Evolutionary conservation across 2,888 invertebrate species (phyloP), one percentile per base, ranked within the genome.

Genomic region (Proisotoma minuta): DNA sequence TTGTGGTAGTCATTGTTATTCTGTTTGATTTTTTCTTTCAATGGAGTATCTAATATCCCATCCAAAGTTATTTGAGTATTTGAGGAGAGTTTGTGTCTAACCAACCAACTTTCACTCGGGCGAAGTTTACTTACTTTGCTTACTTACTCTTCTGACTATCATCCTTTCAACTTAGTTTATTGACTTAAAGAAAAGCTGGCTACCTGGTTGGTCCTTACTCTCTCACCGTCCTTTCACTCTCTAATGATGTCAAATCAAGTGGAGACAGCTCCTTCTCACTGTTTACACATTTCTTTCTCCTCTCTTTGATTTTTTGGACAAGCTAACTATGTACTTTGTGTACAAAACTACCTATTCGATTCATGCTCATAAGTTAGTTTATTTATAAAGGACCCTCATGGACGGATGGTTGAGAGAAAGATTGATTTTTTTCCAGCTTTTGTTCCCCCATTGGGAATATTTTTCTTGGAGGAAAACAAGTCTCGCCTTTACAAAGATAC

Each of bases 231-330:
- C 59, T 54, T 57, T 54, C 50, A 47, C 49, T 58, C 52, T 34
- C 60, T 66, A 66, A 66, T 66, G 62, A 63, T 66, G 60, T 63
- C 62, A 66, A 66, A 66, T 66, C 62, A 66, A 66, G 62, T 62
- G 60, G 59, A 66, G 62, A 66, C 66, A 66, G 62, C 53, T 62
- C 62, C 52, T 66, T 62, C 59, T 56, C 65, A 59, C 59, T 65
- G 62, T 65, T 65, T 65, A 62, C 65, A 60, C 62, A 65, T 65
- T 65, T 65, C 59, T 57, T 57, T 62, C 49, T 43, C 49, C 54
- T 60, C 47, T 27, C 26, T 43, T 59, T 39, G 34, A 22, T 58
- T 58, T 48, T 58, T 50, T 60, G 48, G 54, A 54, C 56, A 56
- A 39, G 54, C 39, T 34, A 29, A 49, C 28, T 27, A 28, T 40